Conservation (phyloP, 2,113 vertebrate genomes). For the Struthio camelus region DNA sequence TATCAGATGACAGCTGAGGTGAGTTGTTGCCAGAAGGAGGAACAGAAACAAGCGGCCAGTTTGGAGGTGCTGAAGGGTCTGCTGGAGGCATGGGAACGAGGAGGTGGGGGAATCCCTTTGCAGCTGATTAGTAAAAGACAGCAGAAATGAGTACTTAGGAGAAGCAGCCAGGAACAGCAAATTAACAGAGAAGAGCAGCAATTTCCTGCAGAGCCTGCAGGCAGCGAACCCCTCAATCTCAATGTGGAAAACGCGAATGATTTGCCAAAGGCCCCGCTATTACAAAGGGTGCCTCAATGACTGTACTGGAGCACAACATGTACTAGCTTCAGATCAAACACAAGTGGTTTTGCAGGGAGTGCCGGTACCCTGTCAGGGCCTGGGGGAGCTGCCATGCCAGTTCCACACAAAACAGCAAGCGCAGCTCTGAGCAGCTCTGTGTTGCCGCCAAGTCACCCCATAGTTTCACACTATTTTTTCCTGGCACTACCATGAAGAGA, state of each 20-base stretch:
- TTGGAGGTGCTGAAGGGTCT: not conserved
- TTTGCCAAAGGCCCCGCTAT: not conserved
- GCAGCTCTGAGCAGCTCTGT: not conserved
- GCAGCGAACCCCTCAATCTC: not conserved
- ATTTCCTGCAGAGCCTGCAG: not conserved
- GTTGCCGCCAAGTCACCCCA: not conserved
- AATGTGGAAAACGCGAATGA: not conserved
- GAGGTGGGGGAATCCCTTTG: not conserved
- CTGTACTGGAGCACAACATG: not conserved
- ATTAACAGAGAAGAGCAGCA: conserved; percentile 3
- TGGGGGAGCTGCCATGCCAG: not conserved
- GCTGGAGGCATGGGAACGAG: not conserved
- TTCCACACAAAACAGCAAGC: not conserved
- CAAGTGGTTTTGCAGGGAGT: not conserved
- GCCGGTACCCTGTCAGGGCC: not conserved
- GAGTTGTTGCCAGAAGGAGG: not conserved
- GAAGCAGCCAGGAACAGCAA: not conserved
- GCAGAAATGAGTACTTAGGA: not conserved
- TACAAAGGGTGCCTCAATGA: not conserved
- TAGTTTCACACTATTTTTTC: not conserved
- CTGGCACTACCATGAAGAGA: not conserved
- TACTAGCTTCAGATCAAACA: not conserved
- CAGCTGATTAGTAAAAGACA: not conserved
- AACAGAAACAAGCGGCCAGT: not conserved
- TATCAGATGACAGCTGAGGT: not conserved